Conservation (phyloP, 2,797 vertebrate species). For the Somateria mollissima region DNA sequence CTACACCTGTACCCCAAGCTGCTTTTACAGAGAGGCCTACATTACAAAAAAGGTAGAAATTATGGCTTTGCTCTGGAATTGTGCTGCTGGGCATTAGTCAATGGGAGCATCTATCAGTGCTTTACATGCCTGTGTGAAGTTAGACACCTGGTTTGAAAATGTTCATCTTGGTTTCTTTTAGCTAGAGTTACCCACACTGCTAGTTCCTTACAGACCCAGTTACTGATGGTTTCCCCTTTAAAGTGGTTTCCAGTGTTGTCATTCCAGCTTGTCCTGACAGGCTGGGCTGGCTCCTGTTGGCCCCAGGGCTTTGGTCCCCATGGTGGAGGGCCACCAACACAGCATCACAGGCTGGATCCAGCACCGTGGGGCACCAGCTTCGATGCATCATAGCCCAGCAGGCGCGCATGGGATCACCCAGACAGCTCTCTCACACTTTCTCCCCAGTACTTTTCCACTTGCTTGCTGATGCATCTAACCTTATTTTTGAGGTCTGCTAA, state of each 20-base stretch:
- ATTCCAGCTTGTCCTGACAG: neutral
- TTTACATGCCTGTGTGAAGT: neutral
- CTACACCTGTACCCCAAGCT: neutral
- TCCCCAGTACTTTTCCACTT: conserved; percentile 40
- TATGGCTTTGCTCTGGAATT: neutral
- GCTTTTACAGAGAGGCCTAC: neutral
- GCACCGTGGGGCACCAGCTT: fast-evolving
- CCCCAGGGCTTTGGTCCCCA: neutral
- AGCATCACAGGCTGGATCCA: neutral
- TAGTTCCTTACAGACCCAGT: neutral
- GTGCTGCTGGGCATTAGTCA: neutral
- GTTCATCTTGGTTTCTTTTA: neutral
- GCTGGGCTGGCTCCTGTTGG: neutral
- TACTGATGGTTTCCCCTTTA: neutral
- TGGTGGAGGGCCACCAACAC: neutral
- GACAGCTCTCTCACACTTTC: neutral
- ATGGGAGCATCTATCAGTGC: neutral
- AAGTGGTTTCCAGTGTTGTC: neutral
- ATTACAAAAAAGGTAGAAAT: neutral
- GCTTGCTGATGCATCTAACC: neutral
- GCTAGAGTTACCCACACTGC: neutral
- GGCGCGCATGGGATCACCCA: fast-evolving
- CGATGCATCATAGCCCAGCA: neutral
- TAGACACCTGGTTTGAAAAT: neutral
- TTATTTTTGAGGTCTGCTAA: conserved; percentile 13